Evolutionary conservation across 1,140 invertebrate species (phyloP), one percentile per base, ranked within the genome.

Genomic region (Aculops lycopersici): DNA sequence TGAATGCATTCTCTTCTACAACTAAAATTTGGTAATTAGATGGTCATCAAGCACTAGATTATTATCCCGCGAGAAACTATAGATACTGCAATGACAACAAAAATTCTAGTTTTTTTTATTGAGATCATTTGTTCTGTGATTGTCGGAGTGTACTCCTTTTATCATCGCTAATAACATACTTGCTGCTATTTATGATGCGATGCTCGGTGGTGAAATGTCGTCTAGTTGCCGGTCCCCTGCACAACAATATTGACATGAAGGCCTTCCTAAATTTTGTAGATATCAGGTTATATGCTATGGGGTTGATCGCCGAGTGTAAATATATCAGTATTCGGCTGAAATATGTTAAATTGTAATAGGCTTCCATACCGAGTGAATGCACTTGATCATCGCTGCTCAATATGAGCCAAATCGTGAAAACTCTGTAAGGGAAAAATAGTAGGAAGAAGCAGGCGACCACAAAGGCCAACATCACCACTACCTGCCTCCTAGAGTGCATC

Each of bases 401-500:
- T 19, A 83, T 70, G 41, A 81, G 72, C 71, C 72, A 80, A 31
- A 86, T 55, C 1, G 72, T 79, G 14, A 88, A 61, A 2, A 77
- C 67, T 36, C 75, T 64, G 51, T 86, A 78, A 3, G 81, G 81
- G 36, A 86, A 55, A 18, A 88, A 61, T 51, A 78, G 84, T 19
- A 83, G 58, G 54, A 86, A 88, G 56, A 86, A 88, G 12, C 74
- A 72, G n/a, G 74, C 51, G 0, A 88, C 77, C 0, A 90, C 79
- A 2, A 76, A 74, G 3, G 71, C 75, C 12, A 88, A 58, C 77
- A 84, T 86, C 17, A 77, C 51, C 5, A 86, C 74, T n/a, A 68
- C 64, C 51, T 69, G 64, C 15, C 50, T 43, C 4, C 57, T 41
- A 2, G 52, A 46, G 19, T 50, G 36, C 45, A 52, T 53, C 41